Conservation (phyloP, 2,113 vertebrate genomes). For the Triplophysa rosa region DNA sequence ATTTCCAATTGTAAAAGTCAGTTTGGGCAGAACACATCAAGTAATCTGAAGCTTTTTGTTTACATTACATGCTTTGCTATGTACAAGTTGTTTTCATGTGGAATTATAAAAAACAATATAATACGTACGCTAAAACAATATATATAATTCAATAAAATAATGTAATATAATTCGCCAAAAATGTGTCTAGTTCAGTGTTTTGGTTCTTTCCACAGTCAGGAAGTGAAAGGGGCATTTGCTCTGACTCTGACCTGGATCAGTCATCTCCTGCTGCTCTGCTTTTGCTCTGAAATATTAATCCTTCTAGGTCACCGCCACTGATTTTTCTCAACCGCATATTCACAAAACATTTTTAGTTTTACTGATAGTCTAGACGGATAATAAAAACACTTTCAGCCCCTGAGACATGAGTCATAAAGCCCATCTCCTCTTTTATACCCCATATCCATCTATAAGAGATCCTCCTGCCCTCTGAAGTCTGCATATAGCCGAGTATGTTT, state of each 20-base stretch:
- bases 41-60: no score
- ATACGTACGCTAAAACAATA: no score
- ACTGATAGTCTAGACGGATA: conserved; percentile 34
- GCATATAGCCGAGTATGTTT: conserved; percentile 2
- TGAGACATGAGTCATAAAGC: conserved; percentile 26
- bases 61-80: no score
- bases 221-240: background rate
- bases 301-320: background rate
- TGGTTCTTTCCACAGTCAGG: background rate
- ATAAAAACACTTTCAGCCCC: conserved; percentile 26
- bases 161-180: no score
- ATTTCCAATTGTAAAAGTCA: no score
- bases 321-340: background rate
- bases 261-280: conserved; percentile 9
- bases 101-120: no score
- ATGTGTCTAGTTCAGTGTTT: background rate
- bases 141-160: no score
- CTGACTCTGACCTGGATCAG: background rate
- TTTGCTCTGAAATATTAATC: conserved; percentile 22
- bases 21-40: no score
- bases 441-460: conserved; percentile 19
- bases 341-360: conserved; percentile 22
- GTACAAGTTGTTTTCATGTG: no score
- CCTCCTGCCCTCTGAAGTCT: conserved; percentile 27
- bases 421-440: conserved; percentile 24